phyloP scores from a whole-genome alignment of 1,140 invertebrate genomes.

The Spodoptera frugiperda region DNA sequence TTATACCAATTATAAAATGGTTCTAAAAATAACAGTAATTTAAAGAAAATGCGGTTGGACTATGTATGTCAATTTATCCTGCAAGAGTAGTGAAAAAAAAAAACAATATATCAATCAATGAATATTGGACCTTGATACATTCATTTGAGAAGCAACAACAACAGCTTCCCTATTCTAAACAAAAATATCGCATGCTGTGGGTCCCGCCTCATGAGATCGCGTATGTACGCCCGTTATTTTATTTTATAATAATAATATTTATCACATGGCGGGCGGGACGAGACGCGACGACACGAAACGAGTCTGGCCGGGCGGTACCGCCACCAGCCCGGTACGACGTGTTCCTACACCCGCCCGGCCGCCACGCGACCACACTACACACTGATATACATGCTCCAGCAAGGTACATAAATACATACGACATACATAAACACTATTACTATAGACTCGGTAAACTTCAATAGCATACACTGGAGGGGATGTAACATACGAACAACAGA shows the following conservation, averaged over 20 bases:
- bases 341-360: slow-evolving; percentile 14
- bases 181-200: slow-evolving; percentile 46
- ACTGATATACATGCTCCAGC: slow-evolving; percentile 49
- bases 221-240: slow-evolving; percentile 43
- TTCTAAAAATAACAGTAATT: slow-evolving; percentile 82
- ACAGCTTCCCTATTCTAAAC: slow-evolving; percentile 60
- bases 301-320: slow-evolving; percentile 15
- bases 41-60: slow-evolving; percentile 72
- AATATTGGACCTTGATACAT: slow-evolving; percentile 72
- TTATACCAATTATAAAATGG: slow-evolving; percentile 84
- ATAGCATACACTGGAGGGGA: slow-evolving; percentile 55
- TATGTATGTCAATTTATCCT: slow-evolving; percentile 59
- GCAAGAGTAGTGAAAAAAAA: slow-evolving; percentile 63
- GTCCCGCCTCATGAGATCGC: slow-evolving; percentile 46
- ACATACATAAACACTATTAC: slow-evolving; percentile 58
- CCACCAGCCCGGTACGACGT: slow-evolving; percentile 7
- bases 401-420: slow-evolving; percentile 59
- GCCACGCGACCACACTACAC: slow-evolving; percentile 41
- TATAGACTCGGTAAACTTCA: slow-evolving; percentile 63
- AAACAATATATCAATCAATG: slow-evolving; percentile 64
- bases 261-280: slow-evolving; percentile 43
- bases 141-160: slow-evolving; percentile 72
- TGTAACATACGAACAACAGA: slow-evolving; percentile 60
- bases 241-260: slow-evolving; percentile 28
- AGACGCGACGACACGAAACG: slow-evolving; percentile 29